These are phyloP conservation scores for Fregetta grallaria DNA, from an alignment of 2,113 vertebrate species.

Conservation along the genomic window DNA sequence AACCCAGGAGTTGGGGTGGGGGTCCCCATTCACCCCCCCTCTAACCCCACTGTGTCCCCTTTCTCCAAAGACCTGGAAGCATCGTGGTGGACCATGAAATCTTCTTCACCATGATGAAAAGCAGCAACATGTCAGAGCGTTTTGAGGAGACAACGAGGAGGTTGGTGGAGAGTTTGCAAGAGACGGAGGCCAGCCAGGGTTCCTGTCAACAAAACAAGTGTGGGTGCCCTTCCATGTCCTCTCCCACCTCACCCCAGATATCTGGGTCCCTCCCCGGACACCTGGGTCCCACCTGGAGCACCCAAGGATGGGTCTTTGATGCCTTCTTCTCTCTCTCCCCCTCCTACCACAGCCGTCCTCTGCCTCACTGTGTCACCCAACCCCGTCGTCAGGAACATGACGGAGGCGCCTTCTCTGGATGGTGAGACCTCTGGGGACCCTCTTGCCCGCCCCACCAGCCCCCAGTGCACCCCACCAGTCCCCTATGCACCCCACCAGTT, in stretches of 20 bases:
- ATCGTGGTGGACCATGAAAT: neutral
- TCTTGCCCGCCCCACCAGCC: neutral
- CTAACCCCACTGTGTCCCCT: too few species aligned
- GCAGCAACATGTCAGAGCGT: fast-evolving
- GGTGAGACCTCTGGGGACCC: neutral
- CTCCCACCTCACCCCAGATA: fast-evolving
- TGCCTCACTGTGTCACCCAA: neutral
- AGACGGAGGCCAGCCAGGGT: neutral
- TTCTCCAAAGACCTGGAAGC: neutral
- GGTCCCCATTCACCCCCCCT: neutral
- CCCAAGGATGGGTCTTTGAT: neutral
- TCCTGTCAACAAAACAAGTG: neutral
- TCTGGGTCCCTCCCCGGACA: too few species aligned
- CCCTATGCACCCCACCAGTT: neutral
- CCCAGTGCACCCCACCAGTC: neutral
- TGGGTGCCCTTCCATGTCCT: neutral
- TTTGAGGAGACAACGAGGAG: neutral
- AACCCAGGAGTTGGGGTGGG: neutral
- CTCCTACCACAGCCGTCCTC: neutral
- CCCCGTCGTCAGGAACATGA: neutral
- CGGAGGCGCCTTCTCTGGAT: fast-evolving
- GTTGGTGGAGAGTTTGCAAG: neutral
- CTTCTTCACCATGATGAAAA: neutral
- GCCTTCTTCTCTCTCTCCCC: neutral
- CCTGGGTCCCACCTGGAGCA: neutral